phyloP scores from a whole-genome alignment of 2,113 vertebrate species.

The Propithecus coquereli region DNA sequence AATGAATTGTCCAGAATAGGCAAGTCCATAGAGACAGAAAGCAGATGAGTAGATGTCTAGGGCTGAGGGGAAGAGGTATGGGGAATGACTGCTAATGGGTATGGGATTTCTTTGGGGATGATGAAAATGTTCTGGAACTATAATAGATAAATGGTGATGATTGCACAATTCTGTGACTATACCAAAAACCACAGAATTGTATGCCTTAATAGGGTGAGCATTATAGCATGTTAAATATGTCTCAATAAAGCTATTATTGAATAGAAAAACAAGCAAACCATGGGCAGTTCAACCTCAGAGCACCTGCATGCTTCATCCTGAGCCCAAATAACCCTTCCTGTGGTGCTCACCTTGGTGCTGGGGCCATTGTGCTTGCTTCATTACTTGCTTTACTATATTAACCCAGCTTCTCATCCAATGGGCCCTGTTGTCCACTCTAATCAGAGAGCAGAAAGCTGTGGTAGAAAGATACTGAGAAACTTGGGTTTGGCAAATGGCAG shows the following conservation, averaged over 20 bases:
- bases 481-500: not conserved
- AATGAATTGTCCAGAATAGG: not conserved
- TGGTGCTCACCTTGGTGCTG: rapidly evolving
- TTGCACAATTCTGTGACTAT: not conserved
- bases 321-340: not conserved
- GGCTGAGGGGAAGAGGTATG: rapidly evolving
- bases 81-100: no score
- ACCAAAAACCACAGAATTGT: not conserved
- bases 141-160: not conserved
- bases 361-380: not conserved
- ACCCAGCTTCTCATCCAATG: not conserved
- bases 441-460: not conserved
- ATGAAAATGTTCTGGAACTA: not conserved
- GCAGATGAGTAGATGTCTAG: not conserved
- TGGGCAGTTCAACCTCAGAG: not conserved
- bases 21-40: not conserved
- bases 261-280: not conserved
- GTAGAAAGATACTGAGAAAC: not conserved
- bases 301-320: not conserved
- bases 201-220: not conserved
- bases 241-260: not conserved
- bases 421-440: not conserved
- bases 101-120: not conserved
- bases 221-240: not conserved
- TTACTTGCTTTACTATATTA: no score